Evolutionary conservation across 2,113 vertebrate species (phyloP).

Genomic region (Pteruthius melanotis): DNA sequence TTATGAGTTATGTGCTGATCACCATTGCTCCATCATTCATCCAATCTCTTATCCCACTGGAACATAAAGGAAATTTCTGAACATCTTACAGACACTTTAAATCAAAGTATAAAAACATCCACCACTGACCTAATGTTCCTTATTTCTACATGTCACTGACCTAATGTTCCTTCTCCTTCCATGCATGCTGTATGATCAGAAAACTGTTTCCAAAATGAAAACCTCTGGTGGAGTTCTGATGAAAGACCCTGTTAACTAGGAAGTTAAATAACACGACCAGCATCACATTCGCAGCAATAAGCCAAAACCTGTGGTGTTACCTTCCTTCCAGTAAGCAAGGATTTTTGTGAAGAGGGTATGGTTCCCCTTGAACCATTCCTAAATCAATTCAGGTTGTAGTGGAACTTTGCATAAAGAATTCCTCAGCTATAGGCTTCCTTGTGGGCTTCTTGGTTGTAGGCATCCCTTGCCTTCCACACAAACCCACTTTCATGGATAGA

Average conservation of each 20-base stretch:
- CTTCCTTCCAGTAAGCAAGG: neutral
- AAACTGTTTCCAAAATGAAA: neutral
- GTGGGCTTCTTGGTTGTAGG: neutral
- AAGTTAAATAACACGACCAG: neutral
- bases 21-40: neutral
- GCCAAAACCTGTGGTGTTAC: neutral
- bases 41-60: neutral
- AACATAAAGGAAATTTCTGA: neutral
- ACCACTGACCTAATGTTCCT: neutral
- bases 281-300: neutral
- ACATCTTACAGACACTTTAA: neutral
- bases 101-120: neutral
- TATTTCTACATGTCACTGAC: neutral
- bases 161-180: neutral
- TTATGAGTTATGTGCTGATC: neutral
- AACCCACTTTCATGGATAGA: neutral
- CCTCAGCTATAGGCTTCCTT: neutral
- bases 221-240: neutral
- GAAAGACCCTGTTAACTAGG: neutral
- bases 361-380: neutral
- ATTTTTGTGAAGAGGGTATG: neutral
- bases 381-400: neutral
- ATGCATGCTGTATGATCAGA: neutral
- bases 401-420: neutral
- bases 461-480: neutral